These are phyloP conservation scores for Chloropsis cyanopogon DNA, from an alignment of 2,113 vertebrate species.

Conservation along the genomic window DNA sequence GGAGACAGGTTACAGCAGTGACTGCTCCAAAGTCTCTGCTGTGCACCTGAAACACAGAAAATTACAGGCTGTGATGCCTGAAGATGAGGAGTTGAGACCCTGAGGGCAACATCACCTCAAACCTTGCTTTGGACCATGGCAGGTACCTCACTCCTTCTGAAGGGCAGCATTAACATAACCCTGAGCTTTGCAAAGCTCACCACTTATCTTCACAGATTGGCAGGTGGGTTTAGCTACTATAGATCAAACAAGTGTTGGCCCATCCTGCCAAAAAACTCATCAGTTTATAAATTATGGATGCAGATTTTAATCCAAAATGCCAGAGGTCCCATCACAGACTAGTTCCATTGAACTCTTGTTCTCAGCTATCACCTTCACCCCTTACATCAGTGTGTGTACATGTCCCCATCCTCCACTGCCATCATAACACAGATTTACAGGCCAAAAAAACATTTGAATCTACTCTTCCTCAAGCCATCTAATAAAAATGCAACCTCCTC, in stretches of 20 bases:
- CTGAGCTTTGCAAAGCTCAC: not conserved
- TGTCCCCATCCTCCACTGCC: not conserved
- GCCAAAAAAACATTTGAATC: not conserved
- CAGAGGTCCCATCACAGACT: not conserved
- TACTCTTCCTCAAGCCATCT: not conserved
- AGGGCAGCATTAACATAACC: not conserved
- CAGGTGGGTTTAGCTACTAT: not conserved
- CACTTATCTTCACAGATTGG: not conserved
- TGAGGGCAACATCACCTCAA: not conserved
- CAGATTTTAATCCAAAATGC: not conserved
- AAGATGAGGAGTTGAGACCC: not conserved
- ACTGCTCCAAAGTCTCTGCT: not conserved
- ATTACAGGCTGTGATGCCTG: not conserved
- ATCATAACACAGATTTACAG: not conserved
- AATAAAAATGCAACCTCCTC: slow-evolving; percentile 33
- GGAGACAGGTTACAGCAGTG: not conserved
- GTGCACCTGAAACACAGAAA: not conserved
- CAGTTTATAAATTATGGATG: not conserved
- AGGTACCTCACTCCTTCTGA: not conserved
- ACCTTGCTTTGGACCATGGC: not conserved
- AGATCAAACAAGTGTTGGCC: not conserved
- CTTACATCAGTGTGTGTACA: not conserved
- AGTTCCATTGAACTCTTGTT: not conserved
- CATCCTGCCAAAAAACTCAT: not conserved
- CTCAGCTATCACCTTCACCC: not conserved